These are phyloP conservation scores for Naso thynnoides DNA, from an alignment of 2,797 vertebrate genomes.

Conservation along the genomic window DNA sequence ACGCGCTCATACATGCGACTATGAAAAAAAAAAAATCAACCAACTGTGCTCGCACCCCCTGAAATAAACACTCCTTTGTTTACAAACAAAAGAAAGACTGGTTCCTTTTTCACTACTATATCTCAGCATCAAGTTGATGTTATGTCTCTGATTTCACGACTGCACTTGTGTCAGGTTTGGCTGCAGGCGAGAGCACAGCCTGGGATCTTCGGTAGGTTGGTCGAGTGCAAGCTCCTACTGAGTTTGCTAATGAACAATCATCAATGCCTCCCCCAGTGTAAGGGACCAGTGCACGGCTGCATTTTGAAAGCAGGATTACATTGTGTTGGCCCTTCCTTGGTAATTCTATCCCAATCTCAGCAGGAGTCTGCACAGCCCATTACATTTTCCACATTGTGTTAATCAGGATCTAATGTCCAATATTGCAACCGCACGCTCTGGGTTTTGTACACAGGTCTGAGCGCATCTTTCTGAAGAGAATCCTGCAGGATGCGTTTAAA, in stretches of 20 bases:
- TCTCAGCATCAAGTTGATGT: constrained; percentile 49
- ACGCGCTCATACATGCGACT: constrained; percentile 61
- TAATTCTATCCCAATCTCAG: constrained; percentile 77
- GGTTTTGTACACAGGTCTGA: constrained; percentile 52
- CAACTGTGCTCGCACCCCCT: constrained; percentile 46
- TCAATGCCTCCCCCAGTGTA: constrained; percentile 76
- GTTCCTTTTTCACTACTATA: constrained; percentile 39
- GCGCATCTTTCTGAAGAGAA: constrained; percentile 22
- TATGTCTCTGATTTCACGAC: constrained; percentile 46
- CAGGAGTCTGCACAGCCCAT: constrained; percentile 73
- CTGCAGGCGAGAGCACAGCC: constrained; percentile 48
- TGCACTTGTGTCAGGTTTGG: constrained; percentile 36
- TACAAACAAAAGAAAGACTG: constrained; percentile 65
- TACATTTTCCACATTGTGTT: constrained; percentile 80
- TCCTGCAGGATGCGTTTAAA: constrained; percentile 43
- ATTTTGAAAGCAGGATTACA: constrained; percentile 80
- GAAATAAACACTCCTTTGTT: constrained; percentile 75
- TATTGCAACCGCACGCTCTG: constrained; percentile 29
- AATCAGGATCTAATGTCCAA: constrained; percentile 73
- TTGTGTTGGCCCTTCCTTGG: constrained; percentile 61
- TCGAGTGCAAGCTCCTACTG: constrained; percentile 77
- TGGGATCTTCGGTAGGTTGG: constrained; percentile 64
- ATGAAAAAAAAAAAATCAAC: constrained; percentile 26
- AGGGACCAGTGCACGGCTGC: constrained; percentile 67
- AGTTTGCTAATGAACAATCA: constrained; percentile 87